Evolutionary conservation across 2,888 invertebrate species (phyloP), one percentile per base, ranked within the genome.

Genomic region (Apoda limacodes): DNA sequence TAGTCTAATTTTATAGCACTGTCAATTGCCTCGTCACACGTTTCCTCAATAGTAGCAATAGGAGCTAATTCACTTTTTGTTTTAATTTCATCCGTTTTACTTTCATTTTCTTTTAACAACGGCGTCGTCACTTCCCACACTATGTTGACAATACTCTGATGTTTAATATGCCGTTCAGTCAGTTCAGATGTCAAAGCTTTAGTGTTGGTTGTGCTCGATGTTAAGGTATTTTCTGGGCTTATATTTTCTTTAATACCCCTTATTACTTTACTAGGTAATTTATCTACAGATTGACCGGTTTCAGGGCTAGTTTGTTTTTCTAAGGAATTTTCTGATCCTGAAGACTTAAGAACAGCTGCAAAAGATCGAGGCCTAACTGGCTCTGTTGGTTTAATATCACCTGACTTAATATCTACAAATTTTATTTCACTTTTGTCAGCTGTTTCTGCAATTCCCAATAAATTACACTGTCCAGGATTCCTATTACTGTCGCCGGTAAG

Each of bases 171-270:
- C 39, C 48, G 50, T 7, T 71, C 64, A 2, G 48, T 54, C 26
- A 80, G 32, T 37, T 80, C 80, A 20, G 60, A 52, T 0, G 65
- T 71, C 30, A 80, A 37, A 0, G 74, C 62, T 47, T 67, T 67
- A 0, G 72, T 69, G 26, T 69, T 70, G 1, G 64, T 68, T 60
- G 71, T 70, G 28, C 68, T 75, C 0, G 75, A 67, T 0, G 74
- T 81, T 5, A 82, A 37, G 1, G 85, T 85, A 31, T 85, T 85
- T 43, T 85, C 85, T 1, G 85, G 85, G 33, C 85, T 85, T 2
- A 85, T 84, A 45, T 85, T 85, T 46, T 85, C 85, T 56, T 85
- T 85, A 9, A 85, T 84, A 4, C 83, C 83, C 43, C 81, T 55
- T 28, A 85, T 84, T 3, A 85, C 62, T 52, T 84, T 83, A 28